Conservation (phyloP, 1,140 invertebrate species). For the Bombus fervidus region DNA sequence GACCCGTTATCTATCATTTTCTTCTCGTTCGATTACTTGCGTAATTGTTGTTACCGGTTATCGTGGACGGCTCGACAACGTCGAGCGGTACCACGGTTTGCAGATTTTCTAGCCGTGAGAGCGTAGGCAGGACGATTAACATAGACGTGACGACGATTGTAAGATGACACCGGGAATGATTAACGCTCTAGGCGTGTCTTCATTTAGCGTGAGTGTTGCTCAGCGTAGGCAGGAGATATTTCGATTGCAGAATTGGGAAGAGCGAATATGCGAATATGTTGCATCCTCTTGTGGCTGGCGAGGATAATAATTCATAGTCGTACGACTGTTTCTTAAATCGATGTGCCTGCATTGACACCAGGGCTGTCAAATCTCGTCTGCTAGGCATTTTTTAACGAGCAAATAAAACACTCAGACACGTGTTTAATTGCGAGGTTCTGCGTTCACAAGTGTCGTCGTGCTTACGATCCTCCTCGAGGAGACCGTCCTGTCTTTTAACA, state of each 20-base stretch:
- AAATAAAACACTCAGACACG: not conserved
- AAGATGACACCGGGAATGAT: not conserved
- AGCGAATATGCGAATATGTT: not conserved
- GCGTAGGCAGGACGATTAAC: not conserved
- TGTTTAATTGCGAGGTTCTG: no score
- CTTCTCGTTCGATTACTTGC: slow-evolving; percentile 14
- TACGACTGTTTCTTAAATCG: not conserved
- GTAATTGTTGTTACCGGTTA: not conserved
- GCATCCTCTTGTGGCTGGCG: no score
- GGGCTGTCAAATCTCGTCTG: no score
- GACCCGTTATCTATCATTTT: slow-evolving; percentile 6
- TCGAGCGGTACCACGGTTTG: not conserved
- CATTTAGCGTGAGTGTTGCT: not conserved
- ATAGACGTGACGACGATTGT: not conserved
- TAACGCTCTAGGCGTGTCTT: not conserved
- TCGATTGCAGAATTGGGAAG: not conserved
- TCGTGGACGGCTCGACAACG: no score
- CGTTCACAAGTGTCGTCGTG: no score
- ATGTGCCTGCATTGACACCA: no score
- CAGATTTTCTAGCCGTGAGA: no score
- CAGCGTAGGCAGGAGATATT: not conserved
- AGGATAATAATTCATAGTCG: not conserved
- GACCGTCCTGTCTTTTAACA: no score
- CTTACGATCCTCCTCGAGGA: no score
- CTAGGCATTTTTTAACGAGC: not conserved